phyloP scores from a whole-genome alignment of 2,888 invertebrate genomes.

The Cheilosia variabilis region DNA sequence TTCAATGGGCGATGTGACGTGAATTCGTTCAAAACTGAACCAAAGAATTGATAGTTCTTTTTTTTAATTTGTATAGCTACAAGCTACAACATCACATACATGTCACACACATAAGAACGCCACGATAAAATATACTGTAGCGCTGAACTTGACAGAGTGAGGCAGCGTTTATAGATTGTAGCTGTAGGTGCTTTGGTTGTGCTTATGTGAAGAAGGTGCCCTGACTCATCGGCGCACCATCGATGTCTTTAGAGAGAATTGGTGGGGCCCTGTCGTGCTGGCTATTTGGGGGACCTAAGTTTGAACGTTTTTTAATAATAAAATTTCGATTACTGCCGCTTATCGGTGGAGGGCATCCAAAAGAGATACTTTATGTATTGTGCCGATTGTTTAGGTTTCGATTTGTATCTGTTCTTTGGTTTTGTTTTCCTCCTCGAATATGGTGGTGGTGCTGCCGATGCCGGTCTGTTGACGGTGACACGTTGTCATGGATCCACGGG shows the following conservation, averaged over 20 bases:
- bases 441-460: constrained; percentile 24
- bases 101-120: constrained; percentile 47
- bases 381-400: constrained; percentile 26
- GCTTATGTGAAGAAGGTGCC: constrained; percentile 27
- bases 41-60: constrained; percentile 11
- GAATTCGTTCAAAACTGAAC: constrained; percentile 38
- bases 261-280: constrained; percentile 33
- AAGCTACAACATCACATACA: constrained; percentile 57
- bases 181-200: constrained; percentile 13
- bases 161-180: constrained; percentile 4
- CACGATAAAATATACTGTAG: constrained; percentile 34
- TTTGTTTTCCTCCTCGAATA: constrained; percentile 45
- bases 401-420: constrained; percentile 11
- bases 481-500: constrained; percentile 34
- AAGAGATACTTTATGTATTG: constrained; percentile 16
- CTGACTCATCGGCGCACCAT: constrained; percentile 46
- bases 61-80: constrained; percentile 48
- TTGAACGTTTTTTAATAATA: constrained; percentile 27
- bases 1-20: constrained; percentile 47
- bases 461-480: constrained; percentile 16
- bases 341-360: constrained; percentile 5
- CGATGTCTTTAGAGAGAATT: not conserved
- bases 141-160: constrained; percentile 66
- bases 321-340: constrained; percentile 36
- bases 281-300: constrained; percentile 40